Evolutionary conservation across 2,113 vertebrate species (phyloP), one percentile per base, ranked within the genome.

Genomic region (Salvelinus alpinus): DNA sequence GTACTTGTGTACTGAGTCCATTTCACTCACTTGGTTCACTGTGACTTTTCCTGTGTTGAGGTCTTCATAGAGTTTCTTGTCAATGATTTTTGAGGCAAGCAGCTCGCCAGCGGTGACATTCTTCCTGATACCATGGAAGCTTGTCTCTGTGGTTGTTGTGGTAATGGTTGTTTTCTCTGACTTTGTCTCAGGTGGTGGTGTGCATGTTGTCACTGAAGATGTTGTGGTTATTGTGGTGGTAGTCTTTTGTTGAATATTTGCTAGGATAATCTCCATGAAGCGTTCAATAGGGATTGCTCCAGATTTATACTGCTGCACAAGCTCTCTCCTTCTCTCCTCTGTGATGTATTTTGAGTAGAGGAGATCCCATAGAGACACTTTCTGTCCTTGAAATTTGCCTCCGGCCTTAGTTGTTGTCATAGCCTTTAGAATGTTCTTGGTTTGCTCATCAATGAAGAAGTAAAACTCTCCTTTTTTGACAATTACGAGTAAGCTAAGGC

Each of bases 301-400:
- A 77, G 0, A 91, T 70, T 73, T 94, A 92, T 0, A 93, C n/a
- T 0, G 93, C 93, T 34, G 94, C 90, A 29, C 94, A 91, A 71
- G 94, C 94, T 0, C 94, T 91, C 4, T 92, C 76, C 83, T 85
- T 92, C 80, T 85, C 0, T 94, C 94, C 72, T 96, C 92, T 0
- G 94, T 92, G 79, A 96, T 47, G 75, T 88, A 95, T 13, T 94
- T 94, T 0, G 93, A 96, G 83, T 95, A 94, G 0, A 94, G 93
- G 79, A 95, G 94, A 0, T 95, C 94, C 86, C 95, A 95, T 64
- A 96, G 91, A 9, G 95, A 91, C 47, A 92, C 90, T 51, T 93
- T 78, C 0, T 92, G 93, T 0, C 93, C 94, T 64, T 92, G 92
- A 0, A 93, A 94, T 60, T 92, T 77, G 16, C 94, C 94, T 0